Evolutionary conservation across 2,888 invertebrate genomes (phyloP), one percentile per base, ranked within the genome.

Genomic region (Sesamia inferens): DNA sequence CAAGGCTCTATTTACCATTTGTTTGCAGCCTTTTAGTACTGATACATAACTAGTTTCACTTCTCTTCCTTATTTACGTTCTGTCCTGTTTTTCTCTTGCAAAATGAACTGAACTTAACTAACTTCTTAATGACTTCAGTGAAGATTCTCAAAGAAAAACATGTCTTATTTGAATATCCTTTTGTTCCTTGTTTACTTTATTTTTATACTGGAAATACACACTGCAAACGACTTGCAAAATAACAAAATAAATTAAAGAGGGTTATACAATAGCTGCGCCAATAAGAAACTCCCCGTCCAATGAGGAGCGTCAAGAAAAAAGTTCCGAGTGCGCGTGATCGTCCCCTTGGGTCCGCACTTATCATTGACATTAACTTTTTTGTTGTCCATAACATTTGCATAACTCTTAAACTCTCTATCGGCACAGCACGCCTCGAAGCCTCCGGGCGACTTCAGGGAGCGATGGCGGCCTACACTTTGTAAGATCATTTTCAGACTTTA

Each of bases 341-440:
- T 86, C 89, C 95, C 95, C 95, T 82, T 82, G 93, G 91, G 96
- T 87, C 78, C 89, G 91, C 93, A 95, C 95, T 96, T 96, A 96
- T 96, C 96, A 95, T 94, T 93, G 95, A 93, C 95, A 94, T 95
- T 94, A 96, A 95, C 94, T 95, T 96, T 96, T 96, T 96, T 95
- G 95, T 95, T 95, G 95, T 96, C 96, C 95, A 95, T 96, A 96
- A 96, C 93, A 96, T 96, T 96, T 95, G 96, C 96, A 96, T 96
- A 96, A 93, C 94, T 94, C 93, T 92, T 91, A 92, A 94, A 93
- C 92, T 94, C 93, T 93, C 88, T 94, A 93, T 93, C 92, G 89
- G 86, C 88, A 87, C 83, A 83, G 89, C 86, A 88, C 91, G 92
- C 92, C 89, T 93, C 89, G 85, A 89, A 90, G 93, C 92, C 94